Conservation (phyloP, 2,113 vertebrate species). For the Euleptes europaea region DNA sequence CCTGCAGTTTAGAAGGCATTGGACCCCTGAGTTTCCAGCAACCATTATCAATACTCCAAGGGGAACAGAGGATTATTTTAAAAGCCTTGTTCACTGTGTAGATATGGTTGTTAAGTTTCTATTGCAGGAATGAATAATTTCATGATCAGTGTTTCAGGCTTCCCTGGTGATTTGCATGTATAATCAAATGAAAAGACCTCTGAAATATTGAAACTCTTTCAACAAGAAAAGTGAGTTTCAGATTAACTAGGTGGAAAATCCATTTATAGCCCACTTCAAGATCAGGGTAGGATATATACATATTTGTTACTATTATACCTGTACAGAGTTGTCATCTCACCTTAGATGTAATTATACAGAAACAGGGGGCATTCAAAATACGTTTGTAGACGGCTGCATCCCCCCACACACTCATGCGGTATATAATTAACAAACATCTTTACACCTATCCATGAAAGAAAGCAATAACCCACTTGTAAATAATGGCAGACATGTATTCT, state of each 20-base stretch:
- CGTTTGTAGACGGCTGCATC: conserved; percentile 55
- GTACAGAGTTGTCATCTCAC: conserved; percentile 66
- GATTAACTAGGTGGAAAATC: conserved; percentile 64
- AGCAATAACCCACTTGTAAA: conserved; percentile 76
- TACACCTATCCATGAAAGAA: conserved; percentile 72
- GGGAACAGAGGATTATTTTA: conserved; percentile 22
- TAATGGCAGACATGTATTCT: conserved; percentile 70
- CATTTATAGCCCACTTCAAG: conserved; percentile 64
- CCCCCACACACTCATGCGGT: conserved; percentile 54
- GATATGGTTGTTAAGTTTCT: conserved; percentile 56
- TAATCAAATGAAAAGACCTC: conserved; percentile 64
- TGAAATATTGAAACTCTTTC: conserved; percentile 64
- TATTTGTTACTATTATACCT: conserved; percentile 59
- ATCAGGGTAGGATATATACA: conserved; percentile 59
- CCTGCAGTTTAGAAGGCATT: background rate
- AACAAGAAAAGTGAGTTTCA: conserved; percentile 68
- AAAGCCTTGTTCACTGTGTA: conserved; percentile 51
- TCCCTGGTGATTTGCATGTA: conserved; percentile 68
- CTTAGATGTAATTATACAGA: conserved; percentile 72
- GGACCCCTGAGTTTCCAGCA: conserved; percentile 9
- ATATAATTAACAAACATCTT: conserved; percentile 77
- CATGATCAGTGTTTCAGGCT: conserved; percentile 62
- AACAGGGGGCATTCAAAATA: conserved; percentile 68
- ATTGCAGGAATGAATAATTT: conserved; percentile 63
- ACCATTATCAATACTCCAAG: conserved; percentile 19